A percentile compares a stretch with the other conserved stretches of the same genome.
These are phyloP conservation scores for Corynorhinus townsendii DNA, from an alignment of 2,113 vertebrate species.

Conservation along the genomic window DNA sequence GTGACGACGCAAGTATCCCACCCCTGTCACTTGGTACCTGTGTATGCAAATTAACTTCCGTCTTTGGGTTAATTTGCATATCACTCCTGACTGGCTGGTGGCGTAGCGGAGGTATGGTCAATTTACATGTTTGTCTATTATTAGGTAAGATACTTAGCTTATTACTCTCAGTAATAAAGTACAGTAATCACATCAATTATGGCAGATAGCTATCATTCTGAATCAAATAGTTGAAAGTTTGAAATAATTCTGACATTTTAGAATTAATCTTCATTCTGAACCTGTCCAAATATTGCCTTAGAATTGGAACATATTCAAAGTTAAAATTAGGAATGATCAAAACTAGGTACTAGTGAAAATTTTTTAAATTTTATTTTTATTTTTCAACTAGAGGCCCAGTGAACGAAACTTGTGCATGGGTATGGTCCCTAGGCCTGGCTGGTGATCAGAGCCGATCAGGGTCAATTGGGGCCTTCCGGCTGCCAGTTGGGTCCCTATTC, in stretches of 20 bases:
- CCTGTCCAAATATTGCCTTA: neutral
- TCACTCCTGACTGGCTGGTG: too few species aligned
- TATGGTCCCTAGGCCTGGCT: too few species aligned
- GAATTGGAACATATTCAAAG: neutral
- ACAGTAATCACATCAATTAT: constrained; percentile 13
- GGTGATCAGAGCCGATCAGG: too few species aligned
- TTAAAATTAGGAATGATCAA: neutral
- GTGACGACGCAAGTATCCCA: too few species aligned
- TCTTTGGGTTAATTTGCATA: too few species aligned
- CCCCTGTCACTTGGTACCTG: too few species aligned
- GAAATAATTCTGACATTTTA: constrained; percentile 36
- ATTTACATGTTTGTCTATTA: too few species aligned
- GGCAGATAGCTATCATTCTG: constrained; percentile 26
- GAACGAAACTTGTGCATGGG: too few species aligned
- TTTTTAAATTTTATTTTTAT: neutral
- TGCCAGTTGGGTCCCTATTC: too few species aligned
- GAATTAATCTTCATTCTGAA: constrained; percentile 22
- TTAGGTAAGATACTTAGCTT: neutral
- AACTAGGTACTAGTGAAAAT: neutral
- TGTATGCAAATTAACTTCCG: too few species aligned
- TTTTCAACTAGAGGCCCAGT: neutral
- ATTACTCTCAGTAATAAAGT: neutral
- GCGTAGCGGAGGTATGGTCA: too few species aligned
- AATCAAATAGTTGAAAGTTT: constrained; percentile 25
- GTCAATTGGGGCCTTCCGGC: too few species aligned